Conservation (phyloP, 2,888 invertebrate species). For the Diplolepis rosae region DNA sequence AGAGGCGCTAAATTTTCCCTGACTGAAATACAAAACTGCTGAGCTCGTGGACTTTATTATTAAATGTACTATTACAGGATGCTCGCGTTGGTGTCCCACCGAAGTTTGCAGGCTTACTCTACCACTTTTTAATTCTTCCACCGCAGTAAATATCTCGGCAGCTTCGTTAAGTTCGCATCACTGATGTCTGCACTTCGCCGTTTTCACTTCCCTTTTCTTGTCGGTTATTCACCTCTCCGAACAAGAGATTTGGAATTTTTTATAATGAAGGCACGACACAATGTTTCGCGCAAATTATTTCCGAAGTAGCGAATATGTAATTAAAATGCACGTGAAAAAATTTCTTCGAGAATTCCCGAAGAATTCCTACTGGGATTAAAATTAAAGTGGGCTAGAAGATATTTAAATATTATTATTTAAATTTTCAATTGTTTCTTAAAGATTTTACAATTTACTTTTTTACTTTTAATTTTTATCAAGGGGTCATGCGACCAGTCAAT, state of each 20-base stretch:
- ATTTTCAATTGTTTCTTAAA: too few species aligned
- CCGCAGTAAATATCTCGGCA: conserved; percentile 10
- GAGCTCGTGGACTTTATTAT: conserved; percentile 26
- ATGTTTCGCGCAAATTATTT: background rate
- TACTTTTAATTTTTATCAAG: too few species aligned
- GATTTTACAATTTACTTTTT: too few species aligned
- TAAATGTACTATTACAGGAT: conserved; percentile 23
- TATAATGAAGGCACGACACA: background rate
- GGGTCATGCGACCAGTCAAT: too few species aligned
- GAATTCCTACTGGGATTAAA: too few species aligned
- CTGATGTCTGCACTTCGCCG: background rate
- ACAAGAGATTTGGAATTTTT: background rate
- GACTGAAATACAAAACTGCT: conserved; percentile 25
- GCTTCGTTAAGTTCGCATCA: conserved; percentile 27
- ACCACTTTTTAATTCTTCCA: conserved; percentile 19
- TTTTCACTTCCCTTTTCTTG: background rate
- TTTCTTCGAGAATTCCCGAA: too few species aligned
- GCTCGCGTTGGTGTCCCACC: conserved; percentile 14
- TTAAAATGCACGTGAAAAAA: too few species aligned
- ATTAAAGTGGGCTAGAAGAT: too few species aligned
- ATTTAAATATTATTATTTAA: too few species aligned
- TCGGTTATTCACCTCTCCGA: background rate
- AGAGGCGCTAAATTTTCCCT: conserved; percentile 24
- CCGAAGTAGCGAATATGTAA: background rate
- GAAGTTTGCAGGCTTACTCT: conserved; percentile 24